These are phyloP conservation scores for Poecilia velifera DNA, from an alignment of 2,797 vertebrate species.

Conservation along the genomic window DNA sequence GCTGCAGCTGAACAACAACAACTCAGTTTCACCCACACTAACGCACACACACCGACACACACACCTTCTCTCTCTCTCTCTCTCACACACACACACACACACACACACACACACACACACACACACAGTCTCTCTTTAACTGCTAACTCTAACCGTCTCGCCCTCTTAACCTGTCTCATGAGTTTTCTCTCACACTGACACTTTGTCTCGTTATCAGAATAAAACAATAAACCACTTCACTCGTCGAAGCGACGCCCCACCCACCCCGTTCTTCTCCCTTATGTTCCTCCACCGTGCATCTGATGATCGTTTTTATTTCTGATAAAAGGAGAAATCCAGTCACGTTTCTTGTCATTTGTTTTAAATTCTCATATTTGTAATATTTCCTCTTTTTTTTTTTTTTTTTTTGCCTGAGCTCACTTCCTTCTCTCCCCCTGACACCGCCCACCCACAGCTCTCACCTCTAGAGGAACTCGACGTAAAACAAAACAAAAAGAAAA, in stretches of 20 bases:
- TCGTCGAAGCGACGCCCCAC: conserved; percentile 69
- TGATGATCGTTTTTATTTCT: conserved; percentile 89
- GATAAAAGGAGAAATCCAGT: conserved; percentile 87
- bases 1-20: conserved; percentile 89
- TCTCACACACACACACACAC: conserved; percentile 31
- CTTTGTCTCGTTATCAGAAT: conserved; percentile 80
- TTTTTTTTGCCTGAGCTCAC: conserved; percentile 64
- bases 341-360: conserved; percentile 87
- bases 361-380: conserved; percentile 86
- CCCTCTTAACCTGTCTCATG: conserved; percentile 74
- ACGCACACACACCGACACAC: conserved; percentile 75
- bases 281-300: conserved; percentile 82
- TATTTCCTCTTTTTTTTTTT: conserved; percentile 43
- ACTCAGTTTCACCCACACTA: conserved; percentile 61
- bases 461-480: conserved; percentile 61
- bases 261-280: conserved; percentile 72
- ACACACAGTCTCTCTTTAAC: conserved; percentile 57
- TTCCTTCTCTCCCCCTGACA: conserved; percentile 30
- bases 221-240: conserved; percentile 74
- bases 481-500: conserved; percentile 2
- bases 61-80: not conserved
- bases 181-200: conserved; percentile 79
- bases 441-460: conserved; percentile 53
- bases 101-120: conserved; percentile 42
- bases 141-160: conserved; percentile 70